A percentile compares a stretch with the other conserved stretches of the same genome.
Conservation (phyloP, 2,113 vertebrate genomes). For the Theristicus caerulescens region DNA sequence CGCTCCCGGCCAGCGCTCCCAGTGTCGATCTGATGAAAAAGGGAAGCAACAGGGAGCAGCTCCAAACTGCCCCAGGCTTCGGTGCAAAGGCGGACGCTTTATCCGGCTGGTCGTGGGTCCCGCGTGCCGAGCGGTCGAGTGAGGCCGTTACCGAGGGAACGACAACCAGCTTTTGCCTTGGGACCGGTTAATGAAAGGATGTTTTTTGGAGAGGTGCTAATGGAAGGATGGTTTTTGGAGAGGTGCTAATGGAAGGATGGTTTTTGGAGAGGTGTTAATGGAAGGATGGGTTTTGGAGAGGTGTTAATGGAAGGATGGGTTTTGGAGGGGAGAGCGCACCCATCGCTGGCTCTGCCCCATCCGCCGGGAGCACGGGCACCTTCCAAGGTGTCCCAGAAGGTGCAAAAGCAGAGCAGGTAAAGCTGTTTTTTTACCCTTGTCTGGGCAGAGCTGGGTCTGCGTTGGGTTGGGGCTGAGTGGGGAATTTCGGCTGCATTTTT, state of each 20-base stretch:
- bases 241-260: neutral
- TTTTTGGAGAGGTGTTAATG: neutral
- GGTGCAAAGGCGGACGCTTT: neutral
- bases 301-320: neutral
- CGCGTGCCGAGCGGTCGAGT: fast-evolving
- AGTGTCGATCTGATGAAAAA: neutral
- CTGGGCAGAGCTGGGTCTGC: neutral
- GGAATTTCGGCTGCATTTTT: neutral
- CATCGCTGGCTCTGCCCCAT: neutral
- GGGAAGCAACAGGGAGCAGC: neutral
- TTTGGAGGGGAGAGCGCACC: neutral
- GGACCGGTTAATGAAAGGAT: neutral
- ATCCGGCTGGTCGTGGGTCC: fast-evolving
- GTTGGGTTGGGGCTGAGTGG: neutral
- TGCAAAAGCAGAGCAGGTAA: neutral
- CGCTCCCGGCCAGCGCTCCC: fast-evolving
- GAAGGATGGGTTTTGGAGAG: too few species aligned
- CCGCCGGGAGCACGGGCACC: neutral
- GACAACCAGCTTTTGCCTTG: neutral
- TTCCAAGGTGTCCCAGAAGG: neutral
- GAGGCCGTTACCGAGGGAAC: neutral
- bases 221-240: neutral
- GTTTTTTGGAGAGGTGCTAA: neutral
- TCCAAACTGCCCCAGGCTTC: neutral
- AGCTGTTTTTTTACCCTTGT: neutral